A percentile compares a stretch with the other conserved stretches of the same genome.
Conservation (phyloP, 2,113 vertebrate species). For the Salvelinus sp. region DNA sequence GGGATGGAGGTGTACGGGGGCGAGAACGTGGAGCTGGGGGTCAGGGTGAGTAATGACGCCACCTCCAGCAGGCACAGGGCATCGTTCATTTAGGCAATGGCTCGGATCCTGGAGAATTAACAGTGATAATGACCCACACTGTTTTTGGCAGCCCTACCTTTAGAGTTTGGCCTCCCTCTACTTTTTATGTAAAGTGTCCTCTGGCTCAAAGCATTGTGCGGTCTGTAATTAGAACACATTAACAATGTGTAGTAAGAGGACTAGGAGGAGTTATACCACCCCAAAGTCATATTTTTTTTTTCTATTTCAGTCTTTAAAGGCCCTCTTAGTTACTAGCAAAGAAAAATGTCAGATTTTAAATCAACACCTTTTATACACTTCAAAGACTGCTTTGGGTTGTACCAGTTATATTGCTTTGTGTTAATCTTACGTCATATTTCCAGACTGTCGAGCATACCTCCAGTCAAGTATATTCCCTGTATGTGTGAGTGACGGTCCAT, state of each 20-base stretch:
- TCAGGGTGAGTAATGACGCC: slow-evolving; percentile 85
- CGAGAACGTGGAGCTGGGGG: slow-evolving; percentile 95
- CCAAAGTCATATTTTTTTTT: not conserved
- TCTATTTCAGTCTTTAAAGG: not conserved
- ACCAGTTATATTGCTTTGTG: not conserved
- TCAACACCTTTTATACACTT: not conserved
- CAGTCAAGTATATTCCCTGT: not conserved
- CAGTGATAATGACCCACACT: slow-evolving; percentile 50
- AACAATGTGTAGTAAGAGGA: not conserved
- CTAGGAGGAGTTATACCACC: not conserved
- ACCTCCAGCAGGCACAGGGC: slow-evolving; percentile 16
- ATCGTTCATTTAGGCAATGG: slow-evolving; percentile 58
- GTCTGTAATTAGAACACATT: slow-evolving; percentile 10
- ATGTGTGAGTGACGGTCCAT: not conserved
- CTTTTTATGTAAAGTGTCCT: slow-evolving; percentile 25
- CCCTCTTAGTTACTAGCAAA: not conserved
- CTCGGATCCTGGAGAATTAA: slow-evolving; percentile 46
- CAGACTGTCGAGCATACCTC: no score
- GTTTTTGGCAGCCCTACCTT: slow-evolving; percentile 44
- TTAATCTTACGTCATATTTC: not conserved
- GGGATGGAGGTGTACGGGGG: slow-evolving; percentile 98
- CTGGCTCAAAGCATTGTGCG: slow-evolving; percentile 15
- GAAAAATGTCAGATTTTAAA: not conserved
- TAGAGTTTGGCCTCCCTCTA: slow-evolving; percentile 7
- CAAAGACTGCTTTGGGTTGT: not conserved